These are phyloP conservation scores for Chloropsis cyanopogon DNA, from an alignment of 2,113 vertebrate species.

Conservation along the genomic window DNA sequence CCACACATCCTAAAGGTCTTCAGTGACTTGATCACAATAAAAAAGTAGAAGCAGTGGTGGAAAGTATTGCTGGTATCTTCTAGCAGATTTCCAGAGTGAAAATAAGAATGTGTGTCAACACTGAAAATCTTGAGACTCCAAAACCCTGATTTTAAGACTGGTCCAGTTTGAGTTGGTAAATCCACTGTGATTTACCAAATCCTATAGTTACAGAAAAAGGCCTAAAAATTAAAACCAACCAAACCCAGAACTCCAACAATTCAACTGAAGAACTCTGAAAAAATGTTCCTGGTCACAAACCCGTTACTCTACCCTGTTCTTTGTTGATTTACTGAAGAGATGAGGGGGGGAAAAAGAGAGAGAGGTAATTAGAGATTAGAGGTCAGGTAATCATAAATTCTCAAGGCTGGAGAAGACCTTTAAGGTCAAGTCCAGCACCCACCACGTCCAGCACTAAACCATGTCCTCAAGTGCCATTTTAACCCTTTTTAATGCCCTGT, in stretches of 20 bases:
- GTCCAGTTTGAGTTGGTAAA: background rate
- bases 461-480: background rate
- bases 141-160: background rate
- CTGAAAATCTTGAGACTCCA: background rate
- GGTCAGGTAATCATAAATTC: background rate
- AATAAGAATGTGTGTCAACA: background rate
- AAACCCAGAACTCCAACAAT: background rate
- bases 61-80: background rate
- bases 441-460: background rate
- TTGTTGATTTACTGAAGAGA: background rate
- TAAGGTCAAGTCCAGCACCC: background rate
- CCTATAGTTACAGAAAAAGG: background rate
- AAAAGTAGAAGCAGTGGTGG: too few relatives aligned
- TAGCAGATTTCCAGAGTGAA: background rate
- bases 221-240: background rate
- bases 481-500: background rate
- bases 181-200: background rate
- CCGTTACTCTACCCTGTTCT: background rate
- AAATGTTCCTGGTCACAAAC: background rate
- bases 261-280: rapidly evolving
- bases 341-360: rapidly evolving
- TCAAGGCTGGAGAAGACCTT: background rate
- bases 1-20: background rate
- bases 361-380: too few relatives aligned
- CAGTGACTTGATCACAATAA: background rate